Evolutionary conservation across 2,888 invertebrate genomes (phyloP).

Genomic region (Dinocampus coccinellae): DNA sequence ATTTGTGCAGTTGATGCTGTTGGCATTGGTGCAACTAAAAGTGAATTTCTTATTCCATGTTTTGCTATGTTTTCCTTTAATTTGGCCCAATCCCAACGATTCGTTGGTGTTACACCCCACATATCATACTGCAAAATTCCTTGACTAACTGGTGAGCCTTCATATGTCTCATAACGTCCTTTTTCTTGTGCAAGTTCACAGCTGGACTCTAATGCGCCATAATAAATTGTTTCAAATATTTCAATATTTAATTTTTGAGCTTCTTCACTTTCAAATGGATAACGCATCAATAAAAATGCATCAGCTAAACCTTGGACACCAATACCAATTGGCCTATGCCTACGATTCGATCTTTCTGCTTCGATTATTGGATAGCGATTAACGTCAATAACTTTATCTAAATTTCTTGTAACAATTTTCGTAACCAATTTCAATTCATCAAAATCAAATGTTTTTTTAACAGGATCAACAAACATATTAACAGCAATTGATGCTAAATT

Average conservation of each 20-base stretch:
- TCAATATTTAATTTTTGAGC: constrained; percentile 73
- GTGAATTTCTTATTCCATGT: constrained; percentile 74
- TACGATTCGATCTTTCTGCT: constrained; percentile 72
- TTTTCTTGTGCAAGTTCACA: constrained; percentile 72
- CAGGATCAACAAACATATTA: constrained; percentile 72
- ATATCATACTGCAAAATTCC: constrained; percentile 92
- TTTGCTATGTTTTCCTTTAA: constrained; percentile 72
- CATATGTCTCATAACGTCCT: constrained; percentile 74
- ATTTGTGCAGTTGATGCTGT: constrained; percentile 78
- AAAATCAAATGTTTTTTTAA: constrained; percentile 71
- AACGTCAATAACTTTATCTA: constrained; percentile 76
- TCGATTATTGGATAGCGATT: constrained; percentile 75
- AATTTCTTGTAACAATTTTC: constrained; percentile 72
- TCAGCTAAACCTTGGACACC: constrained; percentile 77
- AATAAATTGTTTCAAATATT: constrained; percentile 77
- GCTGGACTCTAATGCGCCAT: constrained; percentile 73
- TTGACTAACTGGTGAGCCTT: constrained; percentile 74
- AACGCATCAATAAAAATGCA: constrained; percentile 74
- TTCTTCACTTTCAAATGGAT: constrained; percentile 72
- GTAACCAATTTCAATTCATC: constrained; percentile 71
- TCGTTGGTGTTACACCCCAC: constrained; percentile 82
- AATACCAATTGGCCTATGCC: constrained; percentile 63
- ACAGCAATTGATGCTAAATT: constrained; percentile 77
- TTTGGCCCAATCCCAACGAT: constrained; percentile 72
- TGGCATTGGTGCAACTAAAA: constrained; percentile 76